Percentiles rank a stretch among this genome's conserved stretches.
Conservation (phyloP, 1,140 invertebrate species). For the Diprion similis region DNA sequence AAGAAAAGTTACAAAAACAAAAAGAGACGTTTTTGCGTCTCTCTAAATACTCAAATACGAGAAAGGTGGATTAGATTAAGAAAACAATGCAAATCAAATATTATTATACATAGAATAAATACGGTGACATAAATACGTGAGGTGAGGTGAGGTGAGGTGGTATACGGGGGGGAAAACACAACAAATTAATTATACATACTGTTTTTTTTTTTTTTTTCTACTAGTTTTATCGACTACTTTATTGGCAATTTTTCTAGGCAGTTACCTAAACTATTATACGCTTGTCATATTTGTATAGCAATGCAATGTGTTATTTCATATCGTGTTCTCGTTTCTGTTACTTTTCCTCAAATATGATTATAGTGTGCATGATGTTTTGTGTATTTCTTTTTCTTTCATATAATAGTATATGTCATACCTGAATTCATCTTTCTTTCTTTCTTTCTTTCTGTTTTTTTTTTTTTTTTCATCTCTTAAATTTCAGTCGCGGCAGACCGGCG, state of each 20-base stretch:
- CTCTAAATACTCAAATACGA: constrained; percentile 12
- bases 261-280: constrained; percentile 55
- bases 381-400: no score
- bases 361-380: no score
- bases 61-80: constrained; percentile 19
- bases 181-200: constrained; percentile 15
- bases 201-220: constrained; percentile 48
- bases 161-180: constrained; percentile 29
- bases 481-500: not conserved
- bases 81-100: constrained; percentile 33
- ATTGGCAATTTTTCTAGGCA: constrained; percentile 62
- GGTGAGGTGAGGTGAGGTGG: constrained; percentile 17
- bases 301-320: not conserved
- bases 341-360: no score
- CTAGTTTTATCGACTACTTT: constrained; percentile 62
- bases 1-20: not conserved
- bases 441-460: not conserved
- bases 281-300: constrained; percentile 1
- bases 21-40: not conserved
- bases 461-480: not conserved
- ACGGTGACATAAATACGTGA: constrained; percentile 25
- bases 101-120: constrained; percentile 19
- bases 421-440: not conserved
- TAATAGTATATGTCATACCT: no score
- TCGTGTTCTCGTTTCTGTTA: not conserved